These are phyloP conservation scores for Melanerpes formicivorus DNA, from an alignment of 2,113 vertebrate genomes.

Conservation along the genomic window DNA sequence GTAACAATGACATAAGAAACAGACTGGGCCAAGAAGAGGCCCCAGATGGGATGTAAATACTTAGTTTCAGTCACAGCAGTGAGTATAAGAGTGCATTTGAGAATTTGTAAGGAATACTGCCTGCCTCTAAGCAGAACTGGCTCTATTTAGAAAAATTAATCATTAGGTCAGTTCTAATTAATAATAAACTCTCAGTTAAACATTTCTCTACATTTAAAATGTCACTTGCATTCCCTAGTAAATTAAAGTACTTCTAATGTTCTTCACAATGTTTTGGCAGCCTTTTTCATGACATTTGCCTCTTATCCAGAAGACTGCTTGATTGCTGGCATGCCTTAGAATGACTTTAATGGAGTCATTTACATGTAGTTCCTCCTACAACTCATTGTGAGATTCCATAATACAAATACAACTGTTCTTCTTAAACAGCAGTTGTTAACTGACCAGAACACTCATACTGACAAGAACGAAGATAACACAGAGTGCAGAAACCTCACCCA, in stretches of 20 bases:
- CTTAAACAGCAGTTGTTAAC: not conserved
- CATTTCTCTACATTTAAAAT: constrained; percentile 15
- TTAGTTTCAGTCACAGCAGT: constrained; percentile 13
- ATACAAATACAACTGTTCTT: not conserved
- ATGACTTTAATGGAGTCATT: not conserved
- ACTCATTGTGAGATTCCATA: not conserved
- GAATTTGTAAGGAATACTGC: not conserved
- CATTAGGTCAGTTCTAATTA: constrained; percentile 36
- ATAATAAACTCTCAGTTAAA: constrained; percentile 33
- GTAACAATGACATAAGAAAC: not conserved
- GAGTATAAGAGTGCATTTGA: not conserved
- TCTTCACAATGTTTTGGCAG: not conserved
- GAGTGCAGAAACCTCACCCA: not conserved
- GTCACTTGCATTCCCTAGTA: not conserved
- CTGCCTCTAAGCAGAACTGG: not conserved
- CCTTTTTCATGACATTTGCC: not conserved
- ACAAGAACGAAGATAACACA: not conserved
- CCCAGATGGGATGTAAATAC: constrained; percentile 27
- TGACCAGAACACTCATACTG: not conserved
- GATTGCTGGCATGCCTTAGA: not conserved
- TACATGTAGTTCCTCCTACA: not conserved
- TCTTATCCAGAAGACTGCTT: not conserved
- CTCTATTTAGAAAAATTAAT: constrained; percentile 38
- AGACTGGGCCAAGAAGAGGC: not conserved
- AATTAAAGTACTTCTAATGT: not conserved